A percentile compares a stretch with the other conserved stretches of the same genome.
Conservation (phyloP, 2,113 vertebrate genomes). For the Stercorarius parasiticus region DNA sequence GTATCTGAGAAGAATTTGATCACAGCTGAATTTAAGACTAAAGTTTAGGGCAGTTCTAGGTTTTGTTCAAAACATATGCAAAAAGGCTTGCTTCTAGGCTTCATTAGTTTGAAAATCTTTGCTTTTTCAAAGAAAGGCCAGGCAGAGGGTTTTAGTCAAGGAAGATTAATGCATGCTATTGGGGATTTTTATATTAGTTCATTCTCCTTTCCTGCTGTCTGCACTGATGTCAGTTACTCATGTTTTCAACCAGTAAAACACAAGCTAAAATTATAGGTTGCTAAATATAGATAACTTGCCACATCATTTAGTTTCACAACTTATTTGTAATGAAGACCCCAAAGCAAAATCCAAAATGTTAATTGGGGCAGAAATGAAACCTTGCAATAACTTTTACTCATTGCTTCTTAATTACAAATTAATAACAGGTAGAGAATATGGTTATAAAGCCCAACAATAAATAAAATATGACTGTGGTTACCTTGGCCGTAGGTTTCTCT, state of each 20-base stretch:
- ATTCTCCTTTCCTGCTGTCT: slow-evolving; percentile 40
- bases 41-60: neutral
- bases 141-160: neutral
- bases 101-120: neutral
- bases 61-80: neutral
- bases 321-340: slow-evolving; percentile 50
- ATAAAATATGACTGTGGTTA: neutral
- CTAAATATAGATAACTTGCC: slow-evolving; percentile 51
- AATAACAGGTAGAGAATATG: neutral
- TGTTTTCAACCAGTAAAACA: slow-evolving; percentile 36
- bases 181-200: slow-evolving; percentile 2
- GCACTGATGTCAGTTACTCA: neutral
- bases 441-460: neutral
- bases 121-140: neutral
- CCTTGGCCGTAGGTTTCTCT: neutral
- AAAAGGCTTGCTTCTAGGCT: neutral
- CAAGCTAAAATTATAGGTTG: slow-evolving; percentile 46
- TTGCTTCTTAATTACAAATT: slow-evolving; percentile 39
- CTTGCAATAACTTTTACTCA: slow-evolving; percentile 15
- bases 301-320: slow-evolving; percentile 50
- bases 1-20: neutral
- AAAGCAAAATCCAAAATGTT: slow-evolving; percentile 51
- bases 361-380: slow-evolving; percentile 58
- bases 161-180: neutral
- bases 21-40: neutral